phyloP scores from a whole-genome alignment of 92 coral and sea anemone genomes.

The Meandrina meandrites region DNA sequence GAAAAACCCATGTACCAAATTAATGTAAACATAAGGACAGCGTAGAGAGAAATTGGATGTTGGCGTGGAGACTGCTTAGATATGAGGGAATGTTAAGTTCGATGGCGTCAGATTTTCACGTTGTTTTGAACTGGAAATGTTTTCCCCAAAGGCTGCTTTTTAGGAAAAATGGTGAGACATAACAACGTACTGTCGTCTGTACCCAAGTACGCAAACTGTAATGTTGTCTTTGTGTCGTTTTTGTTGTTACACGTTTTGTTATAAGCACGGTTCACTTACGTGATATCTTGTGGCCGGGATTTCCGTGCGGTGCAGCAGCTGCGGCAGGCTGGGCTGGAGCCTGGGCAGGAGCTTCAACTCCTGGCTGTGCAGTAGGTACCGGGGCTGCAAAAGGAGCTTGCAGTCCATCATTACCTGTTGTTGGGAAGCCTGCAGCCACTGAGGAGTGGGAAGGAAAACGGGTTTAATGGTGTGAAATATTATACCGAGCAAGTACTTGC shows the following conservation, averaged over 20 bases:
- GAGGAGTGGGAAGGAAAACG: background rate
- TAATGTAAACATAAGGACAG: no score
- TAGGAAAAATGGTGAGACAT: no score
- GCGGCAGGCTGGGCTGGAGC: background rate
- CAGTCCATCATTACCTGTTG: background rate
- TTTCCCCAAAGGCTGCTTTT: no score
- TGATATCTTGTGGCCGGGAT: background rate
- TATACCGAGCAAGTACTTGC: background rate
- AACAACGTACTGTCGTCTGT: no score
- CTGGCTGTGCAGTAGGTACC: slow-evolving; percentile 21
- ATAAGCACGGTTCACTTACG: background rate
- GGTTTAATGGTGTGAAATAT: background rate
- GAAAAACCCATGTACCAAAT: background rate
- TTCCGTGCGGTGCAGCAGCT: background rate
- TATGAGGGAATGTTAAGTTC: no score
- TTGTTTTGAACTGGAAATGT: no score
- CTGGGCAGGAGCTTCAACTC: slow-evolving; percentile 6
- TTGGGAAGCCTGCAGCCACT: slow-evolving; percentile 40
- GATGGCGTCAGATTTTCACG: no score
- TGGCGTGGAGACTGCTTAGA: no score
- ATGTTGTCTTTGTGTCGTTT: no score
- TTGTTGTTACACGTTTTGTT: no score
- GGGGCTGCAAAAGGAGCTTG: slow-evolving; percentile 31
- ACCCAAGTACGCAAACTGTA: no score
- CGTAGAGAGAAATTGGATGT: no score